These are phyloP conservation scores for Gorsachius magnificus DNA, from an alignment of 2,797 vertebrate species.

Conservation along the genomic window DNA sequence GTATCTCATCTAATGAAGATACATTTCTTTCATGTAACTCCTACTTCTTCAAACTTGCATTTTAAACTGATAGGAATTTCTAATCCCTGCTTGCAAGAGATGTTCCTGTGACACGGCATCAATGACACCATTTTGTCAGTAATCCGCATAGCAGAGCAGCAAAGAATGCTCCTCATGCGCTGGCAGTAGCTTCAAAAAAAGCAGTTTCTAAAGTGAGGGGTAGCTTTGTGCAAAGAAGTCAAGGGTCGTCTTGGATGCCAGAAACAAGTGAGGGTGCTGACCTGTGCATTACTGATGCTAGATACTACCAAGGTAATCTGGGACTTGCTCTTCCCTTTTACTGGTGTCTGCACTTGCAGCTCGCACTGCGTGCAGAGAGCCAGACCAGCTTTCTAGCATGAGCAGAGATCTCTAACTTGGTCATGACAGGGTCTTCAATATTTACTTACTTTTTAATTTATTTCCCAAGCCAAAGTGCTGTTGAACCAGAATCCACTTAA, in stretches of 20 bases:
- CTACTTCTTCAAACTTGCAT: neutral
- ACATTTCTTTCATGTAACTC: neutral
- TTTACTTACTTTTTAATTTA: slow-evolving; percentile 12
- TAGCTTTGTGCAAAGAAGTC: neutral
- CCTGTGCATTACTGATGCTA: neutral
- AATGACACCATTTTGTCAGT: neutral
- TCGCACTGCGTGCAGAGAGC: rapidly evolving
- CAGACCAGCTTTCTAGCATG: neutral
- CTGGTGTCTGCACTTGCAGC: neutral
- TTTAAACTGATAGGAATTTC: neutral
- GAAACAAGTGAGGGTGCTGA: neutral
- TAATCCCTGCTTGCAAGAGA: neutral
- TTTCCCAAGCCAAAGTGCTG: slow-evolving; percentile 6
- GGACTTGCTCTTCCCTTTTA: neutral
- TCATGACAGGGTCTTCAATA: neutral
- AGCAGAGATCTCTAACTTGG: neutral
- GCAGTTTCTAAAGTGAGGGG: neutral
- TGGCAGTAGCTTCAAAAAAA: neutral
- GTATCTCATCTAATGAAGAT: neutral
- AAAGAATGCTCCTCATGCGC: neutral
- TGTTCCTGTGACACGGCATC: neutral
- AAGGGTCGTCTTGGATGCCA: neutral
- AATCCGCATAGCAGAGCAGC: neutral
- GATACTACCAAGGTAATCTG: neutral
- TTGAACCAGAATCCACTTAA: neutral